These are phyloP conservation scores for Drosophila insularis DNA, from an alignment of 1,140 invertebrate species.

Conservation along the genomic window DNA sequence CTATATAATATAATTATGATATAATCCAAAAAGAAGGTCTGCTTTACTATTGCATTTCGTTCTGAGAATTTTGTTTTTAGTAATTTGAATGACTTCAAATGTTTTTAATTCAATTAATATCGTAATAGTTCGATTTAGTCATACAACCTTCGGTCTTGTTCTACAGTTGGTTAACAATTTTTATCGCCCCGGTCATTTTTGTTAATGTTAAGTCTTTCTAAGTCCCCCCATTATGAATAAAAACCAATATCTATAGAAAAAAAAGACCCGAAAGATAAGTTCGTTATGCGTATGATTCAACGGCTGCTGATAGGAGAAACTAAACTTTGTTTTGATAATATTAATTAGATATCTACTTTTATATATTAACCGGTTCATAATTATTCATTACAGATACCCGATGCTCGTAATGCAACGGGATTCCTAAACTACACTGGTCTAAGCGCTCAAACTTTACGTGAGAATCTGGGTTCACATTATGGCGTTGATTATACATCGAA, in stretches of 20 bases:
- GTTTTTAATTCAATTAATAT: not conserved
- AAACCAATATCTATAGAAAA: slow-evolving; percentile 7
- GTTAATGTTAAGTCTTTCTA: not conserved
- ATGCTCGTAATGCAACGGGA: slow-evolving; percentile 86
- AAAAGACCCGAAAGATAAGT: not conserved
- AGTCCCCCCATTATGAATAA: not conserved
- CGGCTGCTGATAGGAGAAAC: slow-evolving; percentile 4
- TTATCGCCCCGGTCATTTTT: slow-evolving; percentile 13
- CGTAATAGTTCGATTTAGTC: not conserved
- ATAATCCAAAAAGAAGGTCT: no score
- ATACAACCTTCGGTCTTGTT: not conserved
- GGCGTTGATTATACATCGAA: slow-evolving; percentile 92
- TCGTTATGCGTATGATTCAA: slow-evolving; percentile 2
- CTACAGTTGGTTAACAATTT: not conserved
- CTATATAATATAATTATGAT: no score
- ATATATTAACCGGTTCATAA: not conserved
- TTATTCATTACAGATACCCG: slow-evolving; percentile 84
- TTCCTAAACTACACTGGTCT: slow-evolving; percentile 91
- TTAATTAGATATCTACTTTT: not conserved
- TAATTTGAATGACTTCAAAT: no score
- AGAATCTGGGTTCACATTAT: slow-evolving; percentile 91
- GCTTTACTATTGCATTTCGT: no score
- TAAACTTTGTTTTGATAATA: not conserved
- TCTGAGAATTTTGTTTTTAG: no score
- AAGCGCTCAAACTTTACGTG: slow-evolving; percentile 86